Conservation (phyloP, 2,888 invertebrate genomes). For the Penaeus monodon region DNA sequence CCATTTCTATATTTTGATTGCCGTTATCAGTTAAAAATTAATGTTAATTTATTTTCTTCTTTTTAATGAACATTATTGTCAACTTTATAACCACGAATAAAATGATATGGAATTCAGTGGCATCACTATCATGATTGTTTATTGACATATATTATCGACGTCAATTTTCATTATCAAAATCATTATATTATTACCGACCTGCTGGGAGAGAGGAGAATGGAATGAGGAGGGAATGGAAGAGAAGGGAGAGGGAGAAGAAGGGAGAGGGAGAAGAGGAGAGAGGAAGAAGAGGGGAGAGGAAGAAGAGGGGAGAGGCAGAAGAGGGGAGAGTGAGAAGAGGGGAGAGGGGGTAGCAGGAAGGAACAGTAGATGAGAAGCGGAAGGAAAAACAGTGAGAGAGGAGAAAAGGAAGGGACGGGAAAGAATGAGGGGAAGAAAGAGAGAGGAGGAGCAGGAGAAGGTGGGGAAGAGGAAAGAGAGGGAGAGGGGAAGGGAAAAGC, state of each 20-base stretch:
- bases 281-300: no score
- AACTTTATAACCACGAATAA: no score
- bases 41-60: no score
- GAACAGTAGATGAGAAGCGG: background rate
- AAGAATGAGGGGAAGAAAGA: background rate
- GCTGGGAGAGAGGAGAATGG: constrained; percentile 17
- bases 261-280: background rate
- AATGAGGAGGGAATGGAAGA: background rate
- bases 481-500: no score
- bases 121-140: background rate
- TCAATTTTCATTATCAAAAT: no score
- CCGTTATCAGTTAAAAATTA: no score
- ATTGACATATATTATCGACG: background rate
- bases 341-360: background rate
- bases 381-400: background rate
- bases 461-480: no score
- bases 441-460: background rate
- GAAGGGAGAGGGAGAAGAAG: background rate
- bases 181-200: no score
- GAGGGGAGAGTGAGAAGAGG: background rate
- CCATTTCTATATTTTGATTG: no score
- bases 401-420: background rate
- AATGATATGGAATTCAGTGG: no score
- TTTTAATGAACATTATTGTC: no score
- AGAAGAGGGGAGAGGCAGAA: no score